Base-by-base conservation (phyloP, 1,140 invertebrate genomes). In the Drosophila chauvacae region DNA sequence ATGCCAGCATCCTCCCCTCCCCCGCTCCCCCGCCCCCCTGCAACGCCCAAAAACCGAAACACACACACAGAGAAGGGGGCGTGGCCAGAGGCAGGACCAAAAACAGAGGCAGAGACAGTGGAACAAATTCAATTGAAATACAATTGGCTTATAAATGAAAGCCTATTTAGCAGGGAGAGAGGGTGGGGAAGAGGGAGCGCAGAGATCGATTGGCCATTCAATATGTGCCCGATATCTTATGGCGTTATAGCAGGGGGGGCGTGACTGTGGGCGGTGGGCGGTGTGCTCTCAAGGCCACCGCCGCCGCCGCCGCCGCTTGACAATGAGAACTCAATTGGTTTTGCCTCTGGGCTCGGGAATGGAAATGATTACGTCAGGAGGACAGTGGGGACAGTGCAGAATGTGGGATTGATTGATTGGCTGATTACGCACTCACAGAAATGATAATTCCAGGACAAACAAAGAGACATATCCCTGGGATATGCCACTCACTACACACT, bases 91-190 rank as follows among this genome's bases (percentile, higher is more conserved):
- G 50, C 33, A 37, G 30, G 20, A 11, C 10, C 18, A 0, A 56
- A 39, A 56, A 56, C 55, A 42, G 28, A 16, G n/a, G 20, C 42
- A 74, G 70, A 70, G 69, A 64, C 69, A 85, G 51, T 75, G 77
- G 57, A 53, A 73, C 55, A 87, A 82, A 80, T 79, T 86, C 83
- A 87, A 87, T 87, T 87, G 80, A 87, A 80, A 87, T 80, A 87
- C 79, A 87, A 87, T 87, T 87, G 83, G 83, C 80, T 80, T 87
- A 73, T 80, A 80, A 82, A 83, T 74, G 83, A 87, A 87, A 80
- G 83, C 83, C 83, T 80, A 77, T 87, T 80, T 77, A 60, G 66
- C 53, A 66, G 69, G 41, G 64, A 60, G 39, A 62, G 58, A 51
- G 33, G 11, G 33, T 3, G 23, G 2, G 23, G 23, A 23, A 23